These are phyloP conservation scores for Pogoniulus pusillus DNA, from an alignment of 2,797 vertebrate species.

Conservation along the genomic window DNA sequence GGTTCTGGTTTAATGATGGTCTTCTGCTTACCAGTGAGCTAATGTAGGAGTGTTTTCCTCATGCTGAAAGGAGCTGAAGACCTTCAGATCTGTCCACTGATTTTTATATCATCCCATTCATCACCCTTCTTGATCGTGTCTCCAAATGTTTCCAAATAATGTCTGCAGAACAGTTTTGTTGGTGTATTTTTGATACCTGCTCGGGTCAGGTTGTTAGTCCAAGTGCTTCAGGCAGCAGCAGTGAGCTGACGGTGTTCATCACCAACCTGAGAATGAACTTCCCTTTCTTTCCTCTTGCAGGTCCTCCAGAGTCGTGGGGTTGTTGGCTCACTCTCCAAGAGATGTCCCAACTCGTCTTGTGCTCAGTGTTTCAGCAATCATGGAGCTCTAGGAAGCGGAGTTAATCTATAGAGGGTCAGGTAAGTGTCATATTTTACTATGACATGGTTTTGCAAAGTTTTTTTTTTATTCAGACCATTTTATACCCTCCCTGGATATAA, in stretches of 20 bases:
- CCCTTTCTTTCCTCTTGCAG: slow-evolving; percentile 57
- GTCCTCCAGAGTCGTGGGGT: slow-evolving; percentile 43
- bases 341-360: slow-evolving; percentile 37
- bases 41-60: not conserved
- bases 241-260: not conserved
- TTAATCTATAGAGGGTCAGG: slow-evolving; percentile 65
- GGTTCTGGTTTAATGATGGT: not conserved
- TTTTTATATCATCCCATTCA: slow-evolving; percentile 1
- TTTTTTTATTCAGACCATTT: slow-evolving; percentile 57
- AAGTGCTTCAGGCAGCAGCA: not conserved
- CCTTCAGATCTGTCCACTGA: not conserved
- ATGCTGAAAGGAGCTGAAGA: not conserved
- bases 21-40: not conserved
- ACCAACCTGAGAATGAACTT: not conserved
- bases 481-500: slow-evolving; percentile 50
- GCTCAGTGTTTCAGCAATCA: slow-evolving; percentile 35
- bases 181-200: not conserved
- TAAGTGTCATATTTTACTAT: slow-evolving; percentile 66
- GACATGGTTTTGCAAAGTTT: slow-evolving; percentile 74
- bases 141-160: not conserved
- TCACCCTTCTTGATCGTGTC: slow-evolving; percentile 14
- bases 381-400: slow-evolving; percentile 43
- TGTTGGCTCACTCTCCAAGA: slow-evolving; percentile 51
- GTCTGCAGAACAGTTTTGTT: not conserved
- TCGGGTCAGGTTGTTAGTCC: not conserved